Evolutionary conservation across 2,113 vertebrate species (phyloP).

Genomic region (Panthera uncia): DNA sequence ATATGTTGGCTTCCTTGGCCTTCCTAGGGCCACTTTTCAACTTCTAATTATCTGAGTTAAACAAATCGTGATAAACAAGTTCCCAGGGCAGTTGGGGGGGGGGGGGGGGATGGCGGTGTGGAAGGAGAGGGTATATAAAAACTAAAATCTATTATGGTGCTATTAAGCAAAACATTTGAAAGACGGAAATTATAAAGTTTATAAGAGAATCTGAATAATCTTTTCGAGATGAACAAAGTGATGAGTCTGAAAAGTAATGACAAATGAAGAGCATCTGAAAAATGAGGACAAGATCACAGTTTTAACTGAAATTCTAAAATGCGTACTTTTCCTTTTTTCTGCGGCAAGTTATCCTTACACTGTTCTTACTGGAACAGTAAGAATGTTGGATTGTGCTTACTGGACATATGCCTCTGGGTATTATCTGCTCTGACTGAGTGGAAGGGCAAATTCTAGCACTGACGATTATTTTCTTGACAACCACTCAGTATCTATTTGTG

Average conservation of each 20-base stretch:
- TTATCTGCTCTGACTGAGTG: background rate
- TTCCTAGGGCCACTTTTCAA: background rate
- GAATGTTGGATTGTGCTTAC: background rate
- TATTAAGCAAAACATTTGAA: background rate
- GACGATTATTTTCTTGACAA: constrained; percentile 28
- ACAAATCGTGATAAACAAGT: background rate
- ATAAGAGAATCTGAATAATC: background rate
- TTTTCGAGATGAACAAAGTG: constrained; percentile 51
- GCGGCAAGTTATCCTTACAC: background rate
- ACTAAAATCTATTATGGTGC: background rate
- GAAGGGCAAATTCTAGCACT: background rate
- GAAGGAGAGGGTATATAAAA: background rate
- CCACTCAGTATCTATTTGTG: background rate
- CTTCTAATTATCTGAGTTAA: background rate
- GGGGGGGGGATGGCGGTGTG: too few species aligned
- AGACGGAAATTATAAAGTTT: background rate
- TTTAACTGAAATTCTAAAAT: background rate
- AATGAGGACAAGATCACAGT: background rate
- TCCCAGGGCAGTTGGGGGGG: background rate
- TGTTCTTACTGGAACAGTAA: background rate
- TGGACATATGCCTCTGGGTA: background rate
- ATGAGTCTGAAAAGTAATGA: background rate
- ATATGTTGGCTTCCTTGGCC: background rate
- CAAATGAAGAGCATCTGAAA: background rate
- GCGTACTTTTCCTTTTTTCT: background rate